Evolutionary conservation across 2,113 vertebrate genomes (phyloP).

Genomic region (Canis aureus): DNA sequence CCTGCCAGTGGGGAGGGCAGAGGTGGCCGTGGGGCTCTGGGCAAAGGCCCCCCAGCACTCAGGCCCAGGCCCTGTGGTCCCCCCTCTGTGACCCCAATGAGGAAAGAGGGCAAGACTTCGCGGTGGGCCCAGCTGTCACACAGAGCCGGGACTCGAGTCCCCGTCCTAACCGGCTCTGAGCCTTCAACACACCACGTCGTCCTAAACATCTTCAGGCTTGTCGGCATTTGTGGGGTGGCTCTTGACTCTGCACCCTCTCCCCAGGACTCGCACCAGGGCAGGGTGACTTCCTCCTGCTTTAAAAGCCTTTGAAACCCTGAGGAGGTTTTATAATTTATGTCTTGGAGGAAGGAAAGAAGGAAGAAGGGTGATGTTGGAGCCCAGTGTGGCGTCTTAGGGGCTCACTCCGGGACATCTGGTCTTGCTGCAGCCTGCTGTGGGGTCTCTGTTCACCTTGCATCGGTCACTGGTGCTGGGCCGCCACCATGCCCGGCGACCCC

Average conservation of each 20-base stretch:
- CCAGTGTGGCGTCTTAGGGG: rapidly evolving
- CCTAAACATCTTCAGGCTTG: neutral
- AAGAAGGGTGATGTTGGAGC: neutral
- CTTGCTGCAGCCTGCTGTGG: neutral
- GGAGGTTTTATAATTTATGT: neutral
- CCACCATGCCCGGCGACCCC: neutral
- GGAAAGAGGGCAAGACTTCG: no score
- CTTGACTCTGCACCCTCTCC: neutral
- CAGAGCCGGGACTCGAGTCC: neutral
- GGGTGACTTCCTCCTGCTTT: neutral
- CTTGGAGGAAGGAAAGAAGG: neutral
- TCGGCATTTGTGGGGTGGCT: rapidly evolving
- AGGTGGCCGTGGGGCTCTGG: neutral
- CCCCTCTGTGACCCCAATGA: rapidly evolving
- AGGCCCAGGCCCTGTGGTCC: rapidly evolving
- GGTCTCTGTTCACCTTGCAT: neutral
- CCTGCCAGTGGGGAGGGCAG: neutral
- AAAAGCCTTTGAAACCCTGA: neutral
- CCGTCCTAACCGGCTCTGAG: rapidly evolving
- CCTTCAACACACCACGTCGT: rapidly evolving
- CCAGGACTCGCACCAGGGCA: neutral
- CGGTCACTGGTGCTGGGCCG: neutral
- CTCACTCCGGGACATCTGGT: neutral
- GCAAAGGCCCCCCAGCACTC: neutral
- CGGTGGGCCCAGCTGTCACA: rapidly evolving